These are phyloP conservation scores for Calosoma granatense DNA, from an alignment of 1,140 invertebrate genomes.

Conservation along the genomic window DNA sequence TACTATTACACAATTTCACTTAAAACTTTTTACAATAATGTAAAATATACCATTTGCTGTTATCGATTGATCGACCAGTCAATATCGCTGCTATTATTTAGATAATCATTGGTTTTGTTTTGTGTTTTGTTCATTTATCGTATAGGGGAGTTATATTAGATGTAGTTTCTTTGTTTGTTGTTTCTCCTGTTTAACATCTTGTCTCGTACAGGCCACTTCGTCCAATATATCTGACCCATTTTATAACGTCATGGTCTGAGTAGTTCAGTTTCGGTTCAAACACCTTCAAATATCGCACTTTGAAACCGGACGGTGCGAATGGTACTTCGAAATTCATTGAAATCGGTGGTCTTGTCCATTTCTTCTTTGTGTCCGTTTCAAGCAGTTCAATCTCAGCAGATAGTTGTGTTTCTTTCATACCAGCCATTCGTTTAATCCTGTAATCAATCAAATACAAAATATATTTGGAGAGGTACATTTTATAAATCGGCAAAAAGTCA, in stretches of 20 bases:
- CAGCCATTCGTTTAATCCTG: constrained; percentile 98
- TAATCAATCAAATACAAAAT: constrained; percentile 20
- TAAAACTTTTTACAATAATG: neutral
- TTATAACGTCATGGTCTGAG: constrained; percentile 99
- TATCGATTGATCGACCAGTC: no score
- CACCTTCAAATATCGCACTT: constrained; percentile 98
- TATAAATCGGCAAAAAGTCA: no score
- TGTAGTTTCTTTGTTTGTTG: no score
- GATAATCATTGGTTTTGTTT: neutral
- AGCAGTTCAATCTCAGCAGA: constrained; percentile 99
- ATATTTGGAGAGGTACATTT: neutral
- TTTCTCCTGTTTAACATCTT: constrained; percentile 85
- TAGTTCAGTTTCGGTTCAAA: constrained; percentile 99
- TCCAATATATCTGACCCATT: constrained; percentile 99
- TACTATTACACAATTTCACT: neutral
- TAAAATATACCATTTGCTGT: no score
- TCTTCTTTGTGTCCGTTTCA: constrained; percentile 98
- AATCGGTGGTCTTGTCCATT: constrained; percentile 99
- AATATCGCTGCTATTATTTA: neutral
- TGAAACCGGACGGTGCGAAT: constrained; percentile 96
- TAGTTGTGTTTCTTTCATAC: constrained; percentile 99
- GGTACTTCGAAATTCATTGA: constrained; percentile 99
- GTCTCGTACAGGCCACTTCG: constrained; percentile 98
- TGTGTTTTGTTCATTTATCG: no score
- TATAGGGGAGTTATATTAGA: no score